A percentile compares a stretch with the other conserved stretches of the same genome.
These are phyloP conservation scores for Festucalex cinctus DNA, from an alignment of 2,113 vertebrate genomes.

Conservation along the genomic window DNA sequence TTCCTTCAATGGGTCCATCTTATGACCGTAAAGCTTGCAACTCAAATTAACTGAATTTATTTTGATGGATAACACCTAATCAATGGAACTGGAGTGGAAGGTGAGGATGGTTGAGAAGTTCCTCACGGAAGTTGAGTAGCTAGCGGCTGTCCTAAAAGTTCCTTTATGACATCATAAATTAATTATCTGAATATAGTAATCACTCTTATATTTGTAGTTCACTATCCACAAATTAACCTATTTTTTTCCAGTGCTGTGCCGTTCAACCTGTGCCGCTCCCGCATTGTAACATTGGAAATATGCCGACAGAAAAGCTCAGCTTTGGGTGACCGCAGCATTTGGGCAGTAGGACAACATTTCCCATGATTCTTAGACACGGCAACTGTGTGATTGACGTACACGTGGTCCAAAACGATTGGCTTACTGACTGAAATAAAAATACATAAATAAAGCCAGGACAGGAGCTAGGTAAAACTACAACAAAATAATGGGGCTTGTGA, in stretches of 20 bases:
- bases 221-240: not conserved
- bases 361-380: too few species aligned
- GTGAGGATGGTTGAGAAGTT: not conserved
- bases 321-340: too few species aligned
- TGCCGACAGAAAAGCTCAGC: too few species aligned
- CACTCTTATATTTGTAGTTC: not conserved
- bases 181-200: not conserved
- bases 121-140: not conserved
- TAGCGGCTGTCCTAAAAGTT: not conserved
- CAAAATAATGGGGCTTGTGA: too few species aligned
- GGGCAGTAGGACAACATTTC: too few species aligned
- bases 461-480: too few species aligned
- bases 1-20: not conserved
- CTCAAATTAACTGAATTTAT: not conserved
- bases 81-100: not conserved
- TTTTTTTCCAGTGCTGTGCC: not conserved
- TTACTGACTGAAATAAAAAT: too few species aligned
- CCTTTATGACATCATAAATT: not conserved
- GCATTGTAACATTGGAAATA: too few species aligned
- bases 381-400: too few species aligned
- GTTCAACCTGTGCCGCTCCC: too few species aligned
- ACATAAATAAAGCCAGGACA: too few species aligned
- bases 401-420: too few species aligned
- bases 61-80: not conserved
- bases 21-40: not conserved